Percentiles rank a stretch among this genome's conserved stretches.
Conservation (phyloP, 2,113 vertebrate genomes). For the Alosa alosa region DNA sequence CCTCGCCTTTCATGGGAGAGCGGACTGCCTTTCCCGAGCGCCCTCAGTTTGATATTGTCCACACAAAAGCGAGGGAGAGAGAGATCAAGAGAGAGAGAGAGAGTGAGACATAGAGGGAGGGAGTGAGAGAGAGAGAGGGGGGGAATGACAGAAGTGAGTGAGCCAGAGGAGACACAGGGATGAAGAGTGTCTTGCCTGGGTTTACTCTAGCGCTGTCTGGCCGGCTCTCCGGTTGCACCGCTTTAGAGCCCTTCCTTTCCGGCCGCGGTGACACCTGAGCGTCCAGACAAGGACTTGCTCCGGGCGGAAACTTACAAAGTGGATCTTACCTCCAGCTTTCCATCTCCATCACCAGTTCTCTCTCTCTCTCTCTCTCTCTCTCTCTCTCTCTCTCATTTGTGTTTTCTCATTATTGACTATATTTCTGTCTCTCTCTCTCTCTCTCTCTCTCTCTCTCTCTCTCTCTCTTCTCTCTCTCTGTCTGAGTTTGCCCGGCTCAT, state of each 20-base stretch:
- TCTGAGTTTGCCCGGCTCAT: not conserved
- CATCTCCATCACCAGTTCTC: not conserved
- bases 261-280: conserved; percentile 52
- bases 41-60: conserved; percentile 25
- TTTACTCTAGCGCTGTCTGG: conserved; percentile 60
- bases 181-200: conserved; percentile 54
- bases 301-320: conserved; percentile 1
- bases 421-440: not conserved
- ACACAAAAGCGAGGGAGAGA: not conserved
- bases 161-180: conserved; percentile 35
- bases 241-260: conserved; percentile 28
- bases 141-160: not conserved
- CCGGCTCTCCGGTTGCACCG: conserved; percentile 14
- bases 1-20: conserved; percentile 74
- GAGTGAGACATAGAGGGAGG: not conserved
- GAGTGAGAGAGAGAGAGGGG: conserved; percentile 16
- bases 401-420: not conserved
- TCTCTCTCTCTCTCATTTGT: not conserved
- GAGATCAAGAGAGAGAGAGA: conserved; percentile 32
- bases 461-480: not conserved
- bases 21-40: conserved; percentile 59
- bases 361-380: not conserved
- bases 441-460: not conserved
- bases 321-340: not conserved
- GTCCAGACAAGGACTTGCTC: conserved; percentile 16